Evolutionary conservation across 2,113 vertebrate species (phyloP).

Genomic region (Dasyurus viverrinus): DNA sequence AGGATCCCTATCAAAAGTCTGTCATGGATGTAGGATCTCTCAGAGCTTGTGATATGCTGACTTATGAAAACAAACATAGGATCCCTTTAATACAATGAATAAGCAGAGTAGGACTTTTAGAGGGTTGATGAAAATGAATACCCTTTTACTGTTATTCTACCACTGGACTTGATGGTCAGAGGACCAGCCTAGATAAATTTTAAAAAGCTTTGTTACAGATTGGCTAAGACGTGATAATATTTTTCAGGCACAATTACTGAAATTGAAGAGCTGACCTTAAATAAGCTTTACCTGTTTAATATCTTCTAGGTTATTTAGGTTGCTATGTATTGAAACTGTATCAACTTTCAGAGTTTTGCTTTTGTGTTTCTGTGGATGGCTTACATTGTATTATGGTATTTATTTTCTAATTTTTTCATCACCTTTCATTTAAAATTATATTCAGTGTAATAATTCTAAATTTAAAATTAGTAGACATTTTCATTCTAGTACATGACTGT

Average conservation of each 20-base stretch:
- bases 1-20: background rate
- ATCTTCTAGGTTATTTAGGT: background rate
- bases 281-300: background rate
- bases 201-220: too few species aligned
- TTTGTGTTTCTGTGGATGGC: conserved; percentile 16
- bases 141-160: too few species aligned
- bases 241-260: too few species aligned
- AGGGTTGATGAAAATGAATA: too few species aligned
- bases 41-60: background rate
- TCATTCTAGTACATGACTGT: background rate
- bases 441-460: conserved; percentile 36
- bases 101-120: too few species aligned
- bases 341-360: conserved; percentile 21
- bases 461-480: conserved; percentile 33
- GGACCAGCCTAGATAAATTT: too few species aligned
- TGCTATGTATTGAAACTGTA: background rate
- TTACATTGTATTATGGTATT: background rate
- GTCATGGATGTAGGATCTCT: background rate
- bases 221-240: too few species aligned
- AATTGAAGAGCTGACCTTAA: too few species aligned
- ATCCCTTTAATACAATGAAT: too few species aligned
- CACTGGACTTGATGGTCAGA: too few species aligned
- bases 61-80: background rate
- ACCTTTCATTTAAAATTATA: conserved; percentile 33
- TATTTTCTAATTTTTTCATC: conserved; percentile 19